phyloP scores from a whole-genome alignment of 1,140 invertebrate genomes.

The Conus betulinus region DNA sequence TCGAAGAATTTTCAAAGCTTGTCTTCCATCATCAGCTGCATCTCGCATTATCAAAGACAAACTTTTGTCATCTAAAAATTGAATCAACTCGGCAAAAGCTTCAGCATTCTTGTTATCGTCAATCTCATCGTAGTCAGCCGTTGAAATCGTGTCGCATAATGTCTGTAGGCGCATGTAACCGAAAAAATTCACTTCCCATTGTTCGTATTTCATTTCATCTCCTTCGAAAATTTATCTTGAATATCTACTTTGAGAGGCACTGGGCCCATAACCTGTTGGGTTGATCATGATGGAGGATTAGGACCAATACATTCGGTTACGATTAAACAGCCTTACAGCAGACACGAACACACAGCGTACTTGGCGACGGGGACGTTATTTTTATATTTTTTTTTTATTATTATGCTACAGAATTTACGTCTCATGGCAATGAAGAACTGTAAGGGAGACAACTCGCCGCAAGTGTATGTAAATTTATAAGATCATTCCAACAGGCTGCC shows the following conservation, averaged over 20 bases:
- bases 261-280: conserved; percentile 41
- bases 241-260: not conserved
- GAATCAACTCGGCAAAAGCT: conserved; percentile 29
- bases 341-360: too few relatives aligned
- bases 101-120: conserved; percentile 26
- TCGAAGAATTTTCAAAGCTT: conserved; percentile 27
- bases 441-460: too few relatives aligned
- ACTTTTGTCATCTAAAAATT: conserved; percentile 35
- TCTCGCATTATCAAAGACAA: conserved; percentile 30
- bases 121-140: not conserved
- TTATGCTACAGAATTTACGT: too few relatives aligned
- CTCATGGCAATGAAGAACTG: too few relatives aligned
- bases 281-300: not conserved
- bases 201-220: conserved; percentile 40
- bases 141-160: not conserved
- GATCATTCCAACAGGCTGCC: too few relatives aligned
- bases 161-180: conserved; percentile 22
- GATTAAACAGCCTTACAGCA: too few relatives aligned
- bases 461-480: too few relatives aligned
- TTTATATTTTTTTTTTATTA: too few relatives aligned
- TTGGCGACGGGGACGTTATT: too few relatives aligned
- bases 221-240: conserved; percentile 31
- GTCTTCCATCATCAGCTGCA: conserved; percentile 29
- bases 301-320: too few relatives aligned
- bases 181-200: conserved; percentile 41